These are phyloP conservation scores for Lycophotia porphyrea DNA, from an alignment of 2,888 invertebrate species.

Conservation along the genomic window DNA sequence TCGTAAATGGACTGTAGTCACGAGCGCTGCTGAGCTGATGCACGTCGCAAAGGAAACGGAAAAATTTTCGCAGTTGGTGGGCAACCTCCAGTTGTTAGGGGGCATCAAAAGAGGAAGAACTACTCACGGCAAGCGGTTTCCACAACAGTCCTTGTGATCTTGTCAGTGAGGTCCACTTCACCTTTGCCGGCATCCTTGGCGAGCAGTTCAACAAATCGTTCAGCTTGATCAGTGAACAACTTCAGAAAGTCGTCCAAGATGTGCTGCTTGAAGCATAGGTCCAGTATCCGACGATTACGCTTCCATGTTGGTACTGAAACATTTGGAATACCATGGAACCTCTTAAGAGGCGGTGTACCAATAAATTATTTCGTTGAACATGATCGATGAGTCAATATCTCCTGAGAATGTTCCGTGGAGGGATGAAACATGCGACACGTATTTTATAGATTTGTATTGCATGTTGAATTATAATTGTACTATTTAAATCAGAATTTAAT, in stretches of 20 bases:
- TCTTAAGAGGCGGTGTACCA: neutral
- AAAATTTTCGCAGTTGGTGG: neutral
- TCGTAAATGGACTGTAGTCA: neutral
- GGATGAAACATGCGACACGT: neutral
- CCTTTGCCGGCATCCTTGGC: slow-evolving; percentile 43
- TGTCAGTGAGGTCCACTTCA: slow-evolving; percentile 51
- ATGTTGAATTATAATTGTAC: neutral
- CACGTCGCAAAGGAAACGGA: neutral
- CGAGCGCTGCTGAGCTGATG: neutral
- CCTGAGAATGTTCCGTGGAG: neutral
- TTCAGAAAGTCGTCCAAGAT: slow-evolving; percentile 60
- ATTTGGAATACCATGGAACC: neutral
- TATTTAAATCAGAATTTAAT: too few relatives aligned
- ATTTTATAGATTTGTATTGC: neutral
- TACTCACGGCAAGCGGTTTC: slow-evolving; percentile 65
- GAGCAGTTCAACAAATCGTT: slow-evolving; percentile 35
- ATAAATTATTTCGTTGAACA: neutral
- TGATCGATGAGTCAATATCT: neutral
- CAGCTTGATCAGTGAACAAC: slow-evolving; percentile 60
- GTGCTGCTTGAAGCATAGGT: slow-evolving; percentile 62
- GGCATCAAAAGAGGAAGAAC: neutral
- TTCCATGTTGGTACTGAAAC: slow-evolving; percentile 66
- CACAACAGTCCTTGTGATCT: slow-evolving; percentile 52
- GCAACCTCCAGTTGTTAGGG: neutral
- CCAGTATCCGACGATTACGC: slow-evolving; percentile 58